Evolutionary conservation across 2,888 invertebrate genomes (phyloP), one percentile per base, ranked within the genome.

Genomic region (Eupithecia tripunctaria): DNA sequence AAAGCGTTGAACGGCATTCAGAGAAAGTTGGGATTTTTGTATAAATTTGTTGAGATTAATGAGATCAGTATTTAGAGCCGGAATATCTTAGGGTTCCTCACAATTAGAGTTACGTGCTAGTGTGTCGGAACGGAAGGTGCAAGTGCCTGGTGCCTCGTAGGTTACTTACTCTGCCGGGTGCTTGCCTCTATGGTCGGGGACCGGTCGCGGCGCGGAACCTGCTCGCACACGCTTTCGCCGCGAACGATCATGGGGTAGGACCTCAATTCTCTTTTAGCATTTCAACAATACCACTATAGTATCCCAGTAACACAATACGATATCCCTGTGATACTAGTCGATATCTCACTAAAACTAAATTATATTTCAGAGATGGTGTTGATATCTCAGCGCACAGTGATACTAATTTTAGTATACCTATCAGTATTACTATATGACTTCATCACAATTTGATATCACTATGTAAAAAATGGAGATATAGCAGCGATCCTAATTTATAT

Each of bases 71-170:
- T 84, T 82, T 78, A 75, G 81, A 77, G 76, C 80, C 80, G 80
- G 79, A 78, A 79, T 80, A 79, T 79, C 76, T 62, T 81, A 83
- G 82, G 83, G 83, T 86, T 83, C 83, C 82, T 86, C 85, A 85
- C 83, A 78, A 75, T 82, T 86, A 83, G 81, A 76, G 74, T 82
- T 79, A 77, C 75, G 62, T 51, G 43, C 65, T 60, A 76, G 77
- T 81, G 78, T 77, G 79, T 79, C 76, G 71, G 38, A 68, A 73
- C 77, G 71, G 64, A 68, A 72, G 74, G 75, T 74, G 82, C 81
- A 79, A 80, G 84, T 81, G 79, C 75, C 71, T 74, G 67, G 72
- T 64, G 64, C 64, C 64, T 63, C 67, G 76, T 73, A 76, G 78
- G 51, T 64, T n/a, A 21, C 38, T 25, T 64, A 60, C 60, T 80